Conservation (phyloP, 2,797 vertebrate genomes). For the Protonibea diacanthus region DNA sequence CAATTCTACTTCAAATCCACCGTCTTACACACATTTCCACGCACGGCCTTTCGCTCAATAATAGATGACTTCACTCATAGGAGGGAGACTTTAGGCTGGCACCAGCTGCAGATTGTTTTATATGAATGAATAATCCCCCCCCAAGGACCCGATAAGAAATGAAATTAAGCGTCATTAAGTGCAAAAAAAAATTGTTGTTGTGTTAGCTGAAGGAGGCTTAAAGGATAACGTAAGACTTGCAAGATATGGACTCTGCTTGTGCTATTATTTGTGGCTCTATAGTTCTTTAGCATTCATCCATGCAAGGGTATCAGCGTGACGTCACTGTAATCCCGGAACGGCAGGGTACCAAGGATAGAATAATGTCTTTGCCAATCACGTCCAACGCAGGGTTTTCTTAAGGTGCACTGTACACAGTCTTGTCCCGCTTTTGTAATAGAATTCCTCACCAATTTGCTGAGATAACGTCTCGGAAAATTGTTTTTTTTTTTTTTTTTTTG, state of each 20-base stretch:
- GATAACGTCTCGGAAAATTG: constrained; percentile 31
- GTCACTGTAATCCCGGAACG: constrained; percentile 96
- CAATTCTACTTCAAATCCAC: constrained; percentile 92
- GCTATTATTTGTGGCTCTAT: constrained; percentile 95
- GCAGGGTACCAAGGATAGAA: constrained; percentile 88
- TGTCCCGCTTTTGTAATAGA: constrained; percentile 73
- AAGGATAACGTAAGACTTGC: constrained; percentile 92
- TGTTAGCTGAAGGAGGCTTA: constrained; percentile 90
- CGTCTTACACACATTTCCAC: constrained; percentile 91
- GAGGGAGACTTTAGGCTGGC: constrained; percentile 86
- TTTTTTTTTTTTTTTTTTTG: constrained; percentile 4
- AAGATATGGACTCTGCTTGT: constrained; percentile 92
- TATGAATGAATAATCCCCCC: constrained; percentile 89
- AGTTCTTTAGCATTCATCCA: constrained; percentile 93
- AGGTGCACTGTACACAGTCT: constrained; percentile 82
- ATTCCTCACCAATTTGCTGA: constrained; percentile 51
- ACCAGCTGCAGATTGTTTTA: constrained; percentile 89
- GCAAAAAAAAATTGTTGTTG: constrained; percentile 85
- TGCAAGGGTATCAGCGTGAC: constrained; percentile 95
- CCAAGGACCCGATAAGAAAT: constrained; percentile 85
- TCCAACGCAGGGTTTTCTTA: constrained; percentile 84
- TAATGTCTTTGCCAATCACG: constrained; percentile 91
- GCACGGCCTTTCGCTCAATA: constrained; percentile 92
- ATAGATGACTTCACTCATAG: constrained; percentile 93
- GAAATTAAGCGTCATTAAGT: constrained; percentile 88